Base-by-base conservation (phyloP, 2,113 vertebrate genomes). In the Psittacus erithacus region DNA sequence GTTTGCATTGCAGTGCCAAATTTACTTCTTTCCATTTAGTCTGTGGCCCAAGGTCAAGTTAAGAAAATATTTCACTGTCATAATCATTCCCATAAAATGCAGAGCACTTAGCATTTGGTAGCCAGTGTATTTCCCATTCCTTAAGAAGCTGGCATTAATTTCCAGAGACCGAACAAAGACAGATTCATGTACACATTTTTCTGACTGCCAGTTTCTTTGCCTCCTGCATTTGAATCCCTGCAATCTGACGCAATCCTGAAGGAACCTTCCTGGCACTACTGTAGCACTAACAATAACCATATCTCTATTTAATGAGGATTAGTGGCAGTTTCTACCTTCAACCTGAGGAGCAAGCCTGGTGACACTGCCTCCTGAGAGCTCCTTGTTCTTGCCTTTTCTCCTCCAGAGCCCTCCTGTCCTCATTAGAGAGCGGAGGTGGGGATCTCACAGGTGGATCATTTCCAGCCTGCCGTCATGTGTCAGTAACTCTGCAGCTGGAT, bases 21-120 rank as follows among this genome's bases (percentile, higher is more conserved):
- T 95, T 88, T 93, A 92, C 65, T 90, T 94, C 86, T 84, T 90
- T 88, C 82, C 73, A 88, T 90, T 92, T 94, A 95, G 65, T 39
- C 86, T 27, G 27, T 81, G 80, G 88, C 57, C 80, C 91, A 92
- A 88, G 92, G 92, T 92, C 93, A 97, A 75, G 83, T 90, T 93
- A 91, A 83, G 86, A 92, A 93, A 92, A 94, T 93, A 96, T 49
- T 94, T 96, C 90, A 86, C 83, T 94, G 86, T 96, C 93, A 86
- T 82, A 84, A 88, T 95, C 92, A 95, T 92, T 94, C 88, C 95
- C 86, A 52, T 75, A 92, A 91, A 93, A 92, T 94, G 82, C 68
- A 60, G 24, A 86, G 80, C 86, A 76, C 86, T 96, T 84, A 88
- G 73, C 82, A 67, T 94, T 95, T 96, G 88, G 92, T 82, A 94